Evolutionary conservation across 2,888 invertebrate species (phyloP).

Genomic region (Malacosoma neustria): DNA sequence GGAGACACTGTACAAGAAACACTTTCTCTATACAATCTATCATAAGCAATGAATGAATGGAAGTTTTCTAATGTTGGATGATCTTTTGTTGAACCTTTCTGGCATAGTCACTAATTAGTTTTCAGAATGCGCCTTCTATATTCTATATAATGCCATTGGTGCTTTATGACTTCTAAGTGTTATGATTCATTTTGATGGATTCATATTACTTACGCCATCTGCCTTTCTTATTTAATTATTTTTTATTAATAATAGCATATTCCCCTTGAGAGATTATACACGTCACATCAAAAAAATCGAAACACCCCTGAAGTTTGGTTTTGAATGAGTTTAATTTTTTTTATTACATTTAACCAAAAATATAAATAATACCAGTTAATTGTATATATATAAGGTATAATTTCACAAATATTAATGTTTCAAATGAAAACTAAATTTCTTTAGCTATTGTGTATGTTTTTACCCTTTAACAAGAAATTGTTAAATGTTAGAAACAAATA

Average conservation of each 20-base stretch:
- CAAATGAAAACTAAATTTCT: too few relatives aligned
- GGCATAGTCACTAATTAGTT: slow-evolving; percentile 16
- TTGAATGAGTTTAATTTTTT: background rate
- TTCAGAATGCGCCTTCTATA: background rate
- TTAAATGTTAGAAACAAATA: too few relatives aligned
- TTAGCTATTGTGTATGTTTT: too few relatives aligned
- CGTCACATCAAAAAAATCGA: too few relatives aligned
- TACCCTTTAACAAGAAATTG: too few relatives aligned
- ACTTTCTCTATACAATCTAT: slow-evolving; percentile 58
- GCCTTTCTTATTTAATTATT: background rate
- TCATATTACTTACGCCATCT: background rate
- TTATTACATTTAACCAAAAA: background rate
- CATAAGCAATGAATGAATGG: slow-evolving; percentile 40
- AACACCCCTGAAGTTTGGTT: too few relatives aligned
- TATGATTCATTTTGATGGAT: background rate
- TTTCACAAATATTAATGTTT: too few relatives aligned
- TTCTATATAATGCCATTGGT: background rate
- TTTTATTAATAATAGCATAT: too few relatives aligned
- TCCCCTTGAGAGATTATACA: too few relatives aligned
- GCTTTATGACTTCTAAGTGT: background rate
- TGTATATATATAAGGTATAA: background rate
- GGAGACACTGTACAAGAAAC: slow-evolving; percentile 36
- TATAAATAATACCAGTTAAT: too few relatives aligned
- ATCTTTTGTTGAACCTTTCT: slow-evolving; percentile 29
- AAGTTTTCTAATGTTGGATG: slow-evolving; percentile 37